Base-by-base conservation (phyloP, 2,113 vertebrate genomes). In the Nanorana parkeri region DNA sequence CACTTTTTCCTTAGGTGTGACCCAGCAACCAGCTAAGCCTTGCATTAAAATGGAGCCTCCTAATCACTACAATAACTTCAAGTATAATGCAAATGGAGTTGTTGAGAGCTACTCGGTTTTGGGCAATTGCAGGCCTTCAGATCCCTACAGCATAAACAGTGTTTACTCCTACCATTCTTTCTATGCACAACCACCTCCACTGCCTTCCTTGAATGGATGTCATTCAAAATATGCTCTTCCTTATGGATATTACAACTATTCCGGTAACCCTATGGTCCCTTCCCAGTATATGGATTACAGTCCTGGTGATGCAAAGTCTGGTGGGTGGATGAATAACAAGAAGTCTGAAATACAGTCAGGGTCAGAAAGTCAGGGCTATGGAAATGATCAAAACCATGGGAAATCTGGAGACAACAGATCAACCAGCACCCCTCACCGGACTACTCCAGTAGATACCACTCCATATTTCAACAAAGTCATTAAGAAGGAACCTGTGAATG, bases 171-270 rank as follows among this genome's bases (percentile, higher is more conserved):
- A 94, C 86, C 94, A 97, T 88, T 94, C 95, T 88, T 97, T 95
- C 96, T 99, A 97, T 95, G 96, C 96, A 95, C 96, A 95, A 91
- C 94, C 96, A 91, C 95, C 96, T 88, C 90, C 91, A 90, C 94
- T 96, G 85, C 91, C 95, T 93, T 94, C 96, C 55, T 86, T 98
- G 85, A 98, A 98, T 1, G 95, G 95, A 89, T 97, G 95, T 91
- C 96, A 96, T 90, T 95, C 95, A 83, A 96, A 95, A 88, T 94
- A 95, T n/a, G 77, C 96, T 0, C 93, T 97, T 83, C 95, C 95
- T 64, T 94, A 94, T 0, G 90, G 95, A 86, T 98, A 96, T 87
- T 97, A 96, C 16, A 93, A 95, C 87, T 97, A 96, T 85, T 84
- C 94, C 51, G 91, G 90, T 86, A 97, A 92, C 88, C 94, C 93